These are phyloP conservation scores for Eumeta japonica DNA, from an alignment of 1,140 invertebrate genomes.

Conservation along the genomic window DNA sequence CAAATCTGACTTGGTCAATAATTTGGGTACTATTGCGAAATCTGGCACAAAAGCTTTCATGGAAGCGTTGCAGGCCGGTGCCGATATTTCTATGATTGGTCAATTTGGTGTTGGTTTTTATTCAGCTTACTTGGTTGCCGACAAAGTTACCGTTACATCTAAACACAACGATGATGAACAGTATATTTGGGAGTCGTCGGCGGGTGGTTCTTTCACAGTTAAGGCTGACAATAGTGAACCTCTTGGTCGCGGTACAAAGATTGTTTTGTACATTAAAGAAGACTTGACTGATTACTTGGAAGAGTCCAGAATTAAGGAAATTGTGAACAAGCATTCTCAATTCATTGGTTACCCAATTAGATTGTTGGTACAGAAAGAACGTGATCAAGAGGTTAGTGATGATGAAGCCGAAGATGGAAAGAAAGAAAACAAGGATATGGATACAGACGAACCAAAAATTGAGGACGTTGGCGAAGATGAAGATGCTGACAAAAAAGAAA, in stretches of 20 bases:
- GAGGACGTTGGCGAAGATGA: conserved; percentile 90
- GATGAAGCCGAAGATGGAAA: conserved; percentile 78
- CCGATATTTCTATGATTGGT: conserved; percentile 96
- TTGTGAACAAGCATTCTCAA: conserved; percentile 98
- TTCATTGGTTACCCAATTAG: conserved; percentile 99
- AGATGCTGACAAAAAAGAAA: conserved; percentile 80
- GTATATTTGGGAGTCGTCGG: conserved; percentile 91
- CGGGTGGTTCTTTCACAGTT: conserved; percentile 91
- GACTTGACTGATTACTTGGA: conserved; percentile 90
- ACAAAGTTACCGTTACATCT: conserved; percentile 88
- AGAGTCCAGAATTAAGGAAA: conserved; percentile 91
- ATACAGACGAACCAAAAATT: conserved; percentile 87
- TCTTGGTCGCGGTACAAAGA: conserved; percentile 84
- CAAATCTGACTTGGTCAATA: conserved; percentile 93
- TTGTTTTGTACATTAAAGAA: conserved; percentile 86
- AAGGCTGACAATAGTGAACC: conserved; percentile 69
- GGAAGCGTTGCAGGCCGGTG: conserved; percentile 91
- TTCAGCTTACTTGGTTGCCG: conserved; percentile 95
- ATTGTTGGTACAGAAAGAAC: conserved; percentile 88
- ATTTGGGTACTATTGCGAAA: conserved; percentile 93
- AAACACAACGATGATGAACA: conserved; percentile 96
- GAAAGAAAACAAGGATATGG: conserved; percentile 68
- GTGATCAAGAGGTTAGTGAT: conserved; percentile 92
- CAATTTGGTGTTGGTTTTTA: conserved; percentile 99
- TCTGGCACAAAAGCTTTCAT: conserved; percentile 96